These are phyloP conservation scores for Pycnonotus jocosus DNA, from an alignment of 2,113 vertebrate genomes.

Conservation along the genomic window DNA sequence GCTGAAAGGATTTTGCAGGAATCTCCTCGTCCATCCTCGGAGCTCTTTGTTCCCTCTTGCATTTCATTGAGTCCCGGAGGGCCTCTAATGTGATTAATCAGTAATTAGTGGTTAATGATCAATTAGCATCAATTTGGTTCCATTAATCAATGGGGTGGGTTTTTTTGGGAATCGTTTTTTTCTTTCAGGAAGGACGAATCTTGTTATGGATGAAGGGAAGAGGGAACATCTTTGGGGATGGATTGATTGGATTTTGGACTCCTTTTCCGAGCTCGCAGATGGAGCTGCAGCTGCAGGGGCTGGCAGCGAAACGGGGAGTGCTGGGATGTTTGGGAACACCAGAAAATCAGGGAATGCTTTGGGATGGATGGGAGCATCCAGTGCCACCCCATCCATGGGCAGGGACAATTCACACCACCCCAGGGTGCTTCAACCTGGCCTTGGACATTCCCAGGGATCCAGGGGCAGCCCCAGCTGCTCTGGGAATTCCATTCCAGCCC, in stretches of 20 bases:
- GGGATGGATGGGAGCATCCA: neutral
- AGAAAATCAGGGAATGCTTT: neutral
- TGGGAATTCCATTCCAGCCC: neutral
- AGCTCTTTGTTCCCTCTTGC: neutral
- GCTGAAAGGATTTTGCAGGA: neutral
- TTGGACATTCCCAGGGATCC: neutral
- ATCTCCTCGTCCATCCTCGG: neutral
- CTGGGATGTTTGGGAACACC: neutral
- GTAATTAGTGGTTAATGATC: neutral
- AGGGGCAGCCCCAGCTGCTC: neutral
- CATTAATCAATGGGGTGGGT: fast-evolving
- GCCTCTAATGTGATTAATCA: neutral
- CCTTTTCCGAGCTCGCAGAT: neutral
- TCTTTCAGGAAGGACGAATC: neutral
- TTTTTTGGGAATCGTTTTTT: neutral
- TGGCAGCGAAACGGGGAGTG: neutral
- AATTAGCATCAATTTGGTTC: neutral
- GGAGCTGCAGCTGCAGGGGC: neutral
- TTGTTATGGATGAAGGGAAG: neutral
- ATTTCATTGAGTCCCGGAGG: neutral
- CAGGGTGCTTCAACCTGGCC: too few species aligned
- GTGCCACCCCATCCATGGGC: fast-evolving
- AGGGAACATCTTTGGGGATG: neutral
- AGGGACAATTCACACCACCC: fast-evolving
- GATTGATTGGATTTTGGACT: neutral